A percentile compares a stretch with the other conserved stretches of the same genome.
phyloP scores from a whole-genome alignment of 2,888 invertebrate genomes.

The Luperina nickerlii region DNA sequence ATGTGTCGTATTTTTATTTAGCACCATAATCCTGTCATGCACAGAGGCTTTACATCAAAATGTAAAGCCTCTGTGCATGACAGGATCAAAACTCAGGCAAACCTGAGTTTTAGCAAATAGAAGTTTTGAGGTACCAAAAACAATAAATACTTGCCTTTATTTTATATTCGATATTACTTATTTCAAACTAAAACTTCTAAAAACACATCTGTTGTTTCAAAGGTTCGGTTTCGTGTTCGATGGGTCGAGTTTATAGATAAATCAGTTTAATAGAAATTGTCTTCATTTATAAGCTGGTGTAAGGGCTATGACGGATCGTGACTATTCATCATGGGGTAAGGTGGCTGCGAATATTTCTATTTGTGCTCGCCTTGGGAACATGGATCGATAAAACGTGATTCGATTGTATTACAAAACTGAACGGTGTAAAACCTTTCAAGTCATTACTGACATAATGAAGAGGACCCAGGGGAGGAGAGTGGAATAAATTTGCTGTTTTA shows the following conservation, averaged over 20 bases:
- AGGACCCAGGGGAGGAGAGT: slow-evolving; percentile 5
- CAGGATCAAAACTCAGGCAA: no score
- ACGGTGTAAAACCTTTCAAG: slow-evolving; percentile 37
- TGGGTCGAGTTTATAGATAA: slow-evolving; percentile 65
- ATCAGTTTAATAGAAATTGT: slow-evolving; percentile 68
- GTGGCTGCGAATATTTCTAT: slow-evolving; percentile 43
- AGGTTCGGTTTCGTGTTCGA: slow-evolving; percentile 48
- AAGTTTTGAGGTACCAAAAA: not conserved
- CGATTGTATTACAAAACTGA: slow-evolving; percentile 37
- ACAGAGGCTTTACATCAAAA: not conserved
- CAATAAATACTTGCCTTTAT: not conserved
- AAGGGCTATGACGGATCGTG: slow-evolving; percentile 70
- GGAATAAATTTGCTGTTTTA: slow-evolving; percentile 26
- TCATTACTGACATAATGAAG: slow-evolving; percentile 29
- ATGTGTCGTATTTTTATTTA: slow-evolving; percentile 55
- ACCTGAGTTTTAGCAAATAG: not conserved
- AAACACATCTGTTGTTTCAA: slow-evolving; percentile 29
- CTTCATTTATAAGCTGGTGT: slow-evolving; percentile 66
- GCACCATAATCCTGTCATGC: slow-evolving; percentile 48
- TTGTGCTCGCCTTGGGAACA: slow-evolving; percentile 31
- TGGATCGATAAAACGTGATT: slow-evolving; percentile 43
- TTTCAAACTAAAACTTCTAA: slow-evolving; percentile 29
- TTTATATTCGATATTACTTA: slow-evolving; percentile 10
- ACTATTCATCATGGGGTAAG: slow-evolving; percentile 68
- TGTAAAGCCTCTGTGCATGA: no score